Conservation (phyloP, 2,888 invertebrate genomes). For the Polia nebulosa region DNA sequence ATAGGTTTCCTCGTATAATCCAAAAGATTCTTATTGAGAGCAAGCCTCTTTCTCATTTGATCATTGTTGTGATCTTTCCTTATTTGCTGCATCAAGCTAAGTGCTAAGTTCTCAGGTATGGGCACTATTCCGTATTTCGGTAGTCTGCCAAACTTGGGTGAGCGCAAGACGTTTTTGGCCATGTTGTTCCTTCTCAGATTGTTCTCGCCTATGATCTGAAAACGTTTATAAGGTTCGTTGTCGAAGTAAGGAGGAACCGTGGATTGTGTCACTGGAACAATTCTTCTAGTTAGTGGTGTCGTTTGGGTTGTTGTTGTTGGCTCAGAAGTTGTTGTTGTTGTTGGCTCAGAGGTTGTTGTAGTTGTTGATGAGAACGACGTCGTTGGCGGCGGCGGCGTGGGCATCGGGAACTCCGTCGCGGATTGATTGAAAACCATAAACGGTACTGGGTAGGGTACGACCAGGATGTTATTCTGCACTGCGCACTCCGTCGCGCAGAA, state of each 20-base stretch:
- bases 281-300: slow-evolving; percentile 5
- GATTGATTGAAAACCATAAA: slow-evolving; percentile 48
- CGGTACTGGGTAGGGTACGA: slow-evolving; percentile 54
- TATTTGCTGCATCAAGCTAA: slow-evolving; percentile 49
- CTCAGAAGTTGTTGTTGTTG: background rate
- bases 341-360: background rate
- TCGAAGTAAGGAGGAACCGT: slow-evolving; percentile 3
- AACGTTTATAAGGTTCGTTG: slow-evolving; percentile 29
- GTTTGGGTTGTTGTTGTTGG: background rate
- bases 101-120: slow-evolving; percentile 63
- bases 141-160: slow-evolving; percentile 24
- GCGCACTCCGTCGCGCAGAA: slow-evolving; percentile 34
- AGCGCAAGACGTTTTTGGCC: background rate
- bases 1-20: background rate
- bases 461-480: slow-evolving; percentile 45
- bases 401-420: background rate
- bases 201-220: slow-evolving; percentile 23
- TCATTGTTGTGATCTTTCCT: slow-evolving; percentile 32
- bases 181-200: slow-evolving; percentile 35
- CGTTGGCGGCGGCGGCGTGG: background rate
- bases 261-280: background rate
- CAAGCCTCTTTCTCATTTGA: slow-evolving; percentile 1
- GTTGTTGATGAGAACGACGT: background rate
- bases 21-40: slow-evolving; percentile 21
- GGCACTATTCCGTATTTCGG: slow-evolving; percentile 63